phyloP scores from a whole-genome alignment of 2,797 vertebrate species.

The Sebastiscus albofasciatus region DNA sequence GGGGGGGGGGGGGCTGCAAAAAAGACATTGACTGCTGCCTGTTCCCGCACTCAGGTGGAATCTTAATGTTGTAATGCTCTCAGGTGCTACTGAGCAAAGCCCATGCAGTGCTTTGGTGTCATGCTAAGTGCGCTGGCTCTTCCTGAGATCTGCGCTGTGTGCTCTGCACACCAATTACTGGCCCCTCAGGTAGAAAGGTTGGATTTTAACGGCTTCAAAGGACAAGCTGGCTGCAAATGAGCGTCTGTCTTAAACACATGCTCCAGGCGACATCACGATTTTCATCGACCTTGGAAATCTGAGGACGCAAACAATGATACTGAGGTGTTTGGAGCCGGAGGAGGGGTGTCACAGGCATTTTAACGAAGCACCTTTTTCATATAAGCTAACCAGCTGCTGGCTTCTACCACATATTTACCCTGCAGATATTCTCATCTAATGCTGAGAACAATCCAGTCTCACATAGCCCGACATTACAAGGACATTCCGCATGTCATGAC shows the following conservation, averaged over 20 bases:
- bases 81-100: constrained; percentile 34
- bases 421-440: not conserved
- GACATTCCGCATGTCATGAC: no score
- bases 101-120: constrained; percentile 31
- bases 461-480: no score
- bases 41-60: constrained; percentile 51
- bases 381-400: not conserved
- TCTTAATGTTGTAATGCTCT: constrained; percentile 55
- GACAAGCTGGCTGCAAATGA: constrained; percentile 56
- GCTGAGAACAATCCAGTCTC: no score
- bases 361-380: not conserved
- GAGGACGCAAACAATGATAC: not conserved
- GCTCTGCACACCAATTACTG: constrained; percentile 61
- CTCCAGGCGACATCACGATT: constrained; percentile 29
- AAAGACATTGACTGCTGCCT: constrained; percentile 37
- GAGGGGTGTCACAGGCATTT: not conserved
- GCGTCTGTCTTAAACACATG: constrained; percentile 28
- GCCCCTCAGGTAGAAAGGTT: constrained; percentile 53
- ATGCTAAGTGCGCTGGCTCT: constrained; percentile 49
- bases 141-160: constrained; percentile 41
- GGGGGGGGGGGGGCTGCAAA: not conserved
- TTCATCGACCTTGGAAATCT: constrained; percentile 46
- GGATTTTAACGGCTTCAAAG: constrained; percentile 50
- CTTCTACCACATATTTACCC: not conserved
- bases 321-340: not conserved